Conservation (phyloP, 2,797 vertebrate species). For the Melanotaenia nigrans region DNA sequence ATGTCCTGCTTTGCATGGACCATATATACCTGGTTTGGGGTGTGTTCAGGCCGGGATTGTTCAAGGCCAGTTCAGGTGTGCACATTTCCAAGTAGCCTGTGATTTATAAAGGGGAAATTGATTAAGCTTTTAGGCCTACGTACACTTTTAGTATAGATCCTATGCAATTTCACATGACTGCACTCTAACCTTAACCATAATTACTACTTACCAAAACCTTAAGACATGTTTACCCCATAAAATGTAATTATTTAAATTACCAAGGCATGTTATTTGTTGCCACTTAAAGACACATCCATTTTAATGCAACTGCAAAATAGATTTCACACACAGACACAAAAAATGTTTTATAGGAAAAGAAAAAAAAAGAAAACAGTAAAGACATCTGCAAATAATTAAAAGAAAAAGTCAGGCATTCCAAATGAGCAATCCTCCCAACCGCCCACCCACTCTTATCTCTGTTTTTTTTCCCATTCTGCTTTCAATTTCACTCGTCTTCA, state of each 20-base stretch:
- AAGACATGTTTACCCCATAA: background rate
- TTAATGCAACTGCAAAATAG: slow-evolving; percentile 19
- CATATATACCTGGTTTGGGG: too few species aligned
- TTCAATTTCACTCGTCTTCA: slow-evolving; percentile 37
- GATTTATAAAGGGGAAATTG: too few species aligned
- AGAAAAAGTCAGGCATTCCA: slow-evolving; percentile 75
- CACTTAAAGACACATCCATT: slow-evolving; percentile 5
- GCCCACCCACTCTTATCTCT: slow-evolving; percentile 60
- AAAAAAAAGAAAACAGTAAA: slow-evolving; percentile 23
- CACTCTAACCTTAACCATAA: background rate
- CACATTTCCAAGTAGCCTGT: too few species aligned
- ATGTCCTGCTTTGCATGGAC: too few species aligned
- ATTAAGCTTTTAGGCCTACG: too few species aligned
- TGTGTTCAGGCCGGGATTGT: too few species aligned
- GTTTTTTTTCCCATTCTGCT: slow-evolving; percentile 43
- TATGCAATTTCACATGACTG: background rate
- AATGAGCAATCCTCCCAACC: slow-evolving; percentile 46
- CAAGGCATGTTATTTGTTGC: background rate
- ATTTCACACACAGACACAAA: slow-evolving; percentile 22
- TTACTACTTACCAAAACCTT: background rate
- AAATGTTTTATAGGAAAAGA: background rate
- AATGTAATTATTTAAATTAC: slow-evolving; percentile 12
- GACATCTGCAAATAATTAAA: slow-evolving; percentile 81
- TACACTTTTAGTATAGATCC: too few species aligned
- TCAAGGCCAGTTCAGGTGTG: too few species aligned